Conservation (phyloP, 2,888 invertebrate genomes). For the Neria commutata region DNA sequence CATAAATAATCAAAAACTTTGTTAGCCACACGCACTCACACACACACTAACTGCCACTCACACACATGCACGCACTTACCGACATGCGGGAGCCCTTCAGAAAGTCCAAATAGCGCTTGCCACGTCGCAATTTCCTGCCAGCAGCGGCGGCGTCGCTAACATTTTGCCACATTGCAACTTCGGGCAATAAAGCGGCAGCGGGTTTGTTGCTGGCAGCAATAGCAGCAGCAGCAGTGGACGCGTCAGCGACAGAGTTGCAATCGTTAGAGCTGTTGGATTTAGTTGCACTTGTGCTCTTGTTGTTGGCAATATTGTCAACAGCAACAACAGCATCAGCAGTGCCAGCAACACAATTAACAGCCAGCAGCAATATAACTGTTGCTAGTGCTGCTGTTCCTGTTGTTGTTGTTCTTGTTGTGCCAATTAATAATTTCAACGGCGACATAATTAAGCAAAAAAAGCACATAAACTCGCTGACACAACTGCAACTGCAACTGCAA, state of each 20-base stretch:
- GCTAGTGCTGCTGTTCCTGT: background rate
- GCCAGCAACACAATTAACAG: background rate
- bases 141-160: conserved; percentile 13
- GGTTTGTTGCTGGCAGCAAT: conserved; percentile 29
- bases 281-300: conserved; percentile 2
- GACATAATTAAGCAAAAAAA: conserved; percentile 11
- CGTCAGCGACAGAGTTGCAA: background rate
- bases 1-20: background rate
- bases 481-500: background rate
- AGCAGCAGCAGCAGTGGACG: conserved; percentile 21
- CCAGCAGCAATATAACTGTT: background rate
- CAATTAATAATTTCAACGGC: conserved; percentile 19
- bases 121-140: conserved; percentile 41
- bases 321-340: background rate
- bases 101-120: conserved; percentile 58
- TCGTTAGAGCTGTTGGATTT: background rate
- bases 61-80: too few relatives aligned
- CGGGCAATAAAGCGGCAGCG: conserved; percentile 6
- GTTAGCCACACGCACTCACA: background rate
- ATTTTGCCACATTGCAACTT: conserved; percentile 16
- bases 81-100: conserved; percentile 57
- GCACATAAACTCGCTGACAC: background rate
- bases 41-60: background rate
- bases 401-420: background rate
- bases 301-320: background rate